These are phyloP conservation scores for Drosophila cognata DNA, from an alignment of 2,888 invertebrate genomes.

Conservation along the genomic window DNA sequence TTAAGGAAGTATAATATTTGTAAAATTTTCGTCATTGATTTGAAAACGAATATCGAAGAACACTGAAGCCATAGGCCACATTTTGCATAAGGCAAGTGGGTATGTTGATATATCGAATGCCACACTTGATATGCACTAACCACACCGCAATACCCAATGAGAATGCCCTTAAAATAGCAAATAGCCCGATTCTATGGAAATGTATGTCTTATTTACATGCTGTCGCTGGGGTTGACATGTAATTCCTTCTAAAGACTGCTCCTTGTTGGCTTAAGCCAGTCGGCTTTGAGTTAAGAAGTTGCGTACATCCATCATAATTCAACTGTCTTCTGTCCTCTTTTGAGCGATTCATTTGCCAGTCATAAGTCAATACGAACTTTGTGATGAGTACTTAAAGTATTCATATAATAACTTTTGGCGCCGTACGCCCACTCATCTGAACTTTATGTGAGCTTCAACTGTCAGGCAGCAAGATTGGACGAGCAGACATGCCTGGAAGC, in stretches of 20 bases:
- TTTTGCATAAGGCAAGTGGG: not conserved
- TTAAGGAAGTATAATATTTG: not conserved
- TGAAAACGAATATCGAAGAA: not conserved
- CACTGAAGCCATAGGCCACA: not conserved
- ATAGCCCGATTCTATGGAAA: not conserved
- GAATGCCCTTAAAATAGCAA: not conserved
- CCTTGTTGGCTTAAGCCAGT: conserved; percentile 13
- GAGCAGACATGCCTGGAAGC: conserved; percentile 4
- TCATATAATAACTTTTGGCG: conserved; percentile 24
- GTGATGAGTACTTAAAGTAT: conserved; percentile 20
- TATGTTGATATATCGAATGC: not conserved
- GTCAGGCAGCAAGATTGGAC: not conserved
- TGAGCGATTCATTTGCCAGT: conserved; percentile 37
- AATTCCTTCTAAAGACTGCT: conserved; percentile 1
- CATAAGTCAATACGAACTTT: conserved; percentile 24
- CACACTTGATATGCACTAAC: not conserved
- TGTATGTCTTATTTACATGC: not conserved
- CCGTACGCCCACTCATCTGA: conserved; percentile 42
- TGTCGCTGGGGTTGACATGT: conserved; percentile 8
- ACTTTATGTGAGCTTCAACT: conserved; percentile 20
- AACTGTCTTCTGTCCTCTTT: conserved; percentile 11
- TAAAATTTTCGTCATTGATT: not conserved
- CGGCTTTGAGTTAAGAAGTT: not conserved
- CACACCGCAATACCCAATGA: not conserved
- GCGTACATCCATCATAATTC: not conserved